phyloP scores from a whole-genome alignment of 2,888 invertebrate species.

The Danaus chrysippus region DNA sequence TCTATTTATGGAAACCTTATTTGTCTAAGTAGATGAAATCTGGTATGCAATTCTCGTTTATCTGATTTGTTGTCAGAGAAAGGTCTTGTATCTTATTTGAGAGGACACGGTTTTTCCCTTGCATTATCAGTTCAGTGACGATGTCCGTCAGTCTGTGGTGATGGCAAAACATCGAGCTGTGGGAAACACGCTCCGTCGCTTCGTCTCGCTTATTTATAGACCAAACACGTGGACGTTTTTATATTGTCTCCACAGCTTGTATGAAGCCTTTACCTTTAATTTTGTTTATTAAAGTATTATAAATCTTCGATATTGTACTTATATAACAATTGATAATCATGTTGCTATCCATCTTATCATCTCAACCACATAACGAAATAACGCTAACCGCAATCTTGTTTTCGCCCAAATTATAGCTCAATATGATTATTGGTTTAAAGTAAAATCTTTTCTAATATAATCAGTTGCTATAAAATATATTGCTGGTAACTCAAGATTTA shows the following conservation, averaged over 20 bases:
- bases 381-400: conserved; percentile 2
- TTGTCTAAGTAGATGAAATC: too few relatives aligned
- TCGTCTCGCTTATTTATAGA: conserved; percentile 7
- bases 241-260: conserved; percentile 9
- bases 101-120: not conserved
- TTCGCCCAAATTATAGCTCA: not conserved
- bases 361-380: not conserved
- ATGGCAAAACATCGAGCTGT: conserved; percentile 11
- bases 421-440: not conserved
- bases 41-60: too few relatives aligned
- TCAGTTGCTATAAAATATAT: not conserved
- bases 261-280: not conserved
- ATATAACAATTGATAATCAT: not conserved
- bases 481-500: not conserved
- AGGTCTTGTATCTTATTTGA: too few relatives aligned
- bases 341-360: not conserved
- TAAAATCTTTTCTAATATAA: not conserved
- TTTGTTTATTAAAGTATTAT: too few relatives aligned
- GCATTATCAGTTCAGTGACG: conserved; percentile 3
- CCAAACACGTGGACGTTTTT: conserved; percentile 3
- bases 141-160: conserved; percentile 3
- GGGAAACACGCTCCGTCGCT: not conserved
- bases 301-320: too few relatives aligned
- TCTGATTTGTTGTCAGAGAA: too few relatives aligned
- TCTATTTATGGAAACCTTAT: too few relatives aligned